Evolutionary conservation across 2,113 vertebrate genomes (phyloP).

Genomic region (Solea senegalensis): DNA sequence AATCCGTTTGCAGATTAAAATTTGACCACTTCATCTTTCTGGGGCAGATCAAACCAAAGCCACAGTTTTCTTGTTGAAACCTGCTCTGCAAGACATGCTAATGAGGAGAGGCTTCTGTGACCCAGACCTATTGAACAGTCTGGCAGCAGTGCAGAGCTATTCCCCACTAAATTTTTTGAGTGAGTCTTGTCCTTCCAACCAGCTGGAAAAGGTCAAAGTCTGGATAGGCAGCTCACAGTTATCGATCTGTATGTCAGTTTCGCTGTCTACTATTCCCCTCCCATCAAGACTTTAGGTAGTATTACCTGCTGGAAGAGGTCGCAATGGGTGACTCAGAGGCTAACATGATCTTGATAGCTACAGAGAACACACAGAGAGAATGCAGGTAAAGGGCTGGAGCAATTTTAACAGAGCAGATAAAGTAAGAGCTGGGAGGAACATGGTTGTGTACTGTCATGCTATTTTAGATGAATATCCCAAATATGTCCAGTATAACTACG

Average conservation of each 20-base stretch:
- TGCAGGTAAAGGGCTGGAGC: background rate
- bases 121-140: background rate
- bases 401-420: background rate
- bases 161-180: background rate
- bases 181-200: background rate
- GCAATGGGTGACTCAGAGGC: background rate
- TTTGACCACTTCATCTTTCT: too few relatives aligned
- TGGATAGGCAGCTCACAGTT: background rate
- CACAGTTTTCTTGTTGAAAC: background rate
- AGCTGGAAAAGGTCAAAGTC: constrained; percentile 1
- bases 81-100: background rate
- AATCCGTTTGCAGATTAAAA: too few relatives aligned
- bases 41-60: too few relatives aligned
- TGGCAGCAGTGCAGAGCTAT: background rate
- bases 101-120: background rate
- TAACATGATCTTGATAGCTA: background rate
- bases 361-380: background rate
- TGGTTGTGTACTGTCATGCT: too few relatives aligned
- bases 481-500: too few relatives aligned
- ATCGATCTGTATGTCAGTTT: background rate
- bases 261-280: background rate
- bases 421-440: background rate
- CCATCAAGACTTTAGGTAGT: background rate
- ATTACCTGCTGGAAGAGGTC: background rate
- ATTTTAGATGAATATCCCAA: too few relatives aligned